Evolutionary conservation across 2,113 vertebrate species (phyloP), one percentile per base, ranked within the genome.

Genomic region (Ptilorrhoa leucosticta): DNA sequence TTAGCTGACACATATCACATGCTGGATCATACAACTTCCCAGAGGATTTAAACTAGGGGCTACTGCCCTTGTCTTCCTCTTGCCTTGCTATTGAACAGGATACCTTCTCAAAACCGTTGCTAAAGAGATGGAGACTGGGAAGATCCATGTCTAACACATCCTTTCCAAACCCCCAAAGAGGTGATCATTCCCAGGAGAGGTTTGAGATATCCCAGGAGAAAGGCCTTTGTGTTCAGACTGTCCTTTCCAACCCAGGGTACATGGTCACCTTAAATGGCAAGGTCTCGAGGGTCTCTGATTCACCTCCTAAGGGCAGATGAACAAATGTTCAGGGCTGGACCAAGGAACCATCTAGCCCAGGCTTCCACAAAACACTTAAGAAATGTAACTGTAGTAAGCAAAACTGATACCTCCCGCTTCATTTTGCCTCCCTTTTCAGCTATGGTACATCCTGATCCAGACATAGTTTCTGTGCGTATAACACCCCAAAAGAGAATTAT

Each of bases 1-100:
- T n/a, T 22, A 65, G 37, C n/a, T 64, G 44, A 42, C 17, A 37
- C 0, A 0, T 39, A 35, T 47, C 31, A 35, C 26, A 4, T n/a
- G 22, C 39, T 60, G n/a, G 17, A 40, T 40, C 1, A 0, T 13
- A 6, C 27, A 44, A 16, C 4, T 79, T 71, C n/a, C 13, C n/a
- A 28, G 18, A 56, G 7, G 13, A 4, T 44, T 94, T 80, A 60
- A 51, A 68, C 2, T 33, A 51, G 26, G 4, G 3, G 1, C 48
- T 57, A 65, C 26, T 56, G 31, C 10, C 17, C 15, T 76, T 37
- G 10, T 44, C 22, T 79, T 76, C 45, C 6, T 44, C 61, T 58
- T 58, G 16, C 23, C 28, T 86, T 72, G 24, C 21, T 89, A 20
- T 57, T 88, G 30, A 89, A 47, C 8, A 42, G 4, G 15, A 2